Evolutionary conservation across 1,140 invertebrate species (phyloP).

Genomic region (Leptinotarsa defecta): DNA sequence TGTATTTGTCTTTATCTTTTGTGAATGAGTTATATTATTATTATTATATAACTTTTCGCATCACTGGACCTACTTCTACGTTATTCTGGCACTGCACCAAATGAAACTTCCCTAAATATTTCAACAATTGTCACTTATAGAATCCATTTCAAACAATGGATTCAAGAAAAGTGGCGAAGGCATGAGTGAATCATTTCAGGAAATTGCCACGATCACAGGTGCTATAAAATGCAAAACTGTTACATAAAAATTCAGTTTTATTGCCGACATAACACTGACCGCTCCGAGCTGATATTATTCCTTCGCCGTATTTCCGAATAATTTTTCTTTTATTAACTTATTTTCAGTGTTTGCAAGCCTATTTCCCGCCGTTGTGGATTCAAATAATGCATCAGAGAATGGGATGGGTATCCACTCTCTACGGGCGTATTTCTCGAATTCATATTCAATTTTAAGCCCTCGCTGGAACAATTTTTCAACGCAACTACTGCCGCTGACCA

Average conservation of each 20-base stretch:
- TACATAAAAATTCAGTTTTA: conserved; percentile 46
- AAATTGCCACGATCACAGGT: conserved; percentile 39
- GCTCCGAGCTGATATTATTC: conserved; percentile 25
- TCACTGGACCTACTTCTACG: too few relatives aligned
- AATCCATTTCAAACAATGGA: background rate
- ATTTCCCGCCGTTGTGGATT: background rate
- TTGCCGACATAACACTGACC: conserved; percentile 40
- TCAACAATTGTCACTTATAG: background rate
- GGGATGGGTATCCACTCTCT: background rate
- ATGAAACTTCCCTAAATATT: too few relatives aligned
- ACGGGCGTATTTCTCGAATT: conserved; percentile 13
- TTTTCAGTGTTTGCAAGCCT: conserved; percentile 5
- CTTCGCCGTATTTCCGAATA: conserved; percentile 17
- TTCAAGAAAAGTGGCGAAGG: background rate
- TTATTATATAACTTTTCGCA: too few relatives aligned
- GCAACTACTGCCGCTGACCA: background rate
- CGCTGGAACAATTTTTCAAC: conserved; percentile 12
- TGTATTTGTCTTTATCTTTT: too few relatives aligned
- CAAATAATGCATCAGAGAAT: background rate
- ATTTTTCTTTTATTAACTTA: conserved; percentile 13
- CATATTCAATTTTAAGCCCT: conserved; percentile 21
- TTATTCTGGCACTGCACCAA: too few relatives aligned
- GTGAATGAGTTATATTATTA: too few relatives aligned
- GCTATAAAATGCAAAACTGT: conserved; percentile 47
- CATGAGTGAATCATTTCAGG: conserved; percentile 23